Evolutionary conservation across 2,113 vertebrate species (phyloP), one percentile per base, ranked within the genome.

Genomic region (Otis tarda): DNA sequence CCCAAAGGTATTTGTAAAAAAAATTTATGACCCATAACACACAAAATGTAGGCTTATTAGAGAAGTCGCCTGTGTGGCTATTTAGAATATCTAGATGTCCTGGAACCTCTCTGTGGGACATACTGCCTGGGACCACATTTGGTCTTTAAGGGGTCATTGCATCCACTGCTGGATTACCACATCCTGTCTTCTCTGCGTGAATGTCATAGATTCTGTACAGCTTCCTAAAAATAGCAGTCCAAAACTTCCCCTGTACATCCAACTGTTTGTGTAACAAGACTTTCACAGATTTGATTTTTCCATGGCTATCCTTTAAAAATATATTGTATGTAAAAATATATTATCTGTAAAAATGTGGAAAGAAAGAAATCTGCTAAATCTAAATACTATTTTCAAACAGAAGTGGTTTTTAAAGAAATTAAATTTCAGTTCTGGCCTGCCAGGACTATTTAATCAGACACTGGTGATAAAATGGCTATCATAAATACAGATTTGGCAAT

Each of bases 221-320:
- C 71, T 81, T 90, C 73, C 88, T 95, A 85, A 93, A 96, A 93
- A 92, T 53, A 92, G 73, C 49, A 69, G 77, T 57, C 30, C 57
- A 76, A 73, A 84, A 79, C 53, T 60, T 91, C 14, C 80, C 28
- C 57, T 68, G 30, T 60, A 64, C 18, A 57, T 91, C 74, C 82
- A 79, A 45, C 73, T 94, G n/a, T 65, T 89, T 74, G 14, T 56
- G 15, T 78, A 83, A 83, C 30, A 78, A 53, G 73, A 89, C 87
- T 94, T 95, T 70, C 57, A 79, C 35, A 43, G 30, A 45, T 64
- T 59, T 47, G 14, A 2, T 87, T 90, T 93, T 87, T 91, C 84
- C 61, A 52, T 84, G 67, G 27, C 53, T 90, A 22, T 30, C 14
- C 45, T 87, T 96, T 35, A 81, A 94, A 92, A 93, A 91, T n/a